Percentiles rank a stretch among this genome's conserved stretches.
Conservation (phyloP, 2,797 vertebrate species). For the Malacoctenus gilli region DNA sequence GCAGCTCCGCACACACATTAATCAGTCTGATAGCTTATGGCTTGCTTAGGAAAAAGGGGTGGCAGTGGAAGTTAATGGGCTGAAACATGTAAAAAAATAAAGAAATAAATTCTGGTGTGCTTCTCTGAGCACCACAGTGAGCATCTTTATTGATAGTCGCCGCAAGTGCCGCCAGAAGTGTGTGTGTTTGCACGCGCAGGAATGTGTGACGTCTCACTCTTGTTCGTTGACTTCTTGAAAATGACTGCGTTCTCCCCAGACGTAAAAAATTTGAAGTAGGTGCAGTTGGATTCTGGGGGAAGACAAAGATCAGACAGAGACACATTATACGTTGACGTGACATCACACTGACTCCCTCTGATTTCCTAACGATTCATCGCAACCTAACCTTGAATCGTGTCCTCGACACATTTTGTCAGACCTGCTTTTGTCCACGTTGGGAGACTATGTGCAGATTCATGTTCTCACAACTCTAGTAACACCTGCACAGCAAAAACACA, state of each 20-base stretch:
- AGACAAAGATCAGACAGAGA: conserved; percentile 52
- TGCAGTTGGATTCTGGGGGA: conserved; percentile 89
- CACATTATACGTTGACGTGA: too few relatives aligned
- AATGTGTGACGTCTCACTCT: conserved; percentile 76
- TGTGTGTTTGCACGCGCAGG: conserved; percentile 6
- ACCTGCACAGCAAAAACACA: conserved; percentile 5
- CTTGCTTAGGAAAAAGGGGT: conserved; percentile 49
- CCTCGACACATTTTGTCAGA: too few relatives aligned
- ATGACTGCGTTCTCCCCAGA: conserved; percentile 89
- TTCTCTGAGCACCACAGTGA: conserved; percentile 31
- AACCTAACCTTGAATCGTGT: too few relatives aligned
- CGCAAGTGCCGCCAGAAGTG: conserved; percentile 12
- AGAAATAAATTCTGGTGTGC: conserved; percentile 19
- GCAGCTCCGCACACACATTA: conserved; percentile 50
- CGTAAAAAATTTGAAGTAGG: conserved; percentile 93
- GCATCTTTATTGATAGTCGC: conserved; percentile 52
- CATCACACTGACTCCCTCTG: too few relatives aligned
- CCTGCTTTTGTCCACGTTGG: too few relatives aligned
- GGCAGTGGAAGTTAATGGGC: conserved; percentile 58
- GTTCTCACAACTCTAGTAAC: too few relatives aligned
- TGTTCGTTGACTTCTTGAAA: conserved; percentile 89
- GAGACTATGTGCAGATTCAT: too few relatives aligned
- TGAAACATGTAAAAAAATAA: conserved; percentile 43
- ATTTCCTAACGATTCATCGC: too few relatives aligned
- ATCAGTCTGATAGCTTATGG: conserved; percentile 58